These are phyloP conservation scores for Sanderia malayensis DNA, from an alignment of 30 jellyfish, hydroid and myxozoan species.

Conservation along the genomic window DNA sequence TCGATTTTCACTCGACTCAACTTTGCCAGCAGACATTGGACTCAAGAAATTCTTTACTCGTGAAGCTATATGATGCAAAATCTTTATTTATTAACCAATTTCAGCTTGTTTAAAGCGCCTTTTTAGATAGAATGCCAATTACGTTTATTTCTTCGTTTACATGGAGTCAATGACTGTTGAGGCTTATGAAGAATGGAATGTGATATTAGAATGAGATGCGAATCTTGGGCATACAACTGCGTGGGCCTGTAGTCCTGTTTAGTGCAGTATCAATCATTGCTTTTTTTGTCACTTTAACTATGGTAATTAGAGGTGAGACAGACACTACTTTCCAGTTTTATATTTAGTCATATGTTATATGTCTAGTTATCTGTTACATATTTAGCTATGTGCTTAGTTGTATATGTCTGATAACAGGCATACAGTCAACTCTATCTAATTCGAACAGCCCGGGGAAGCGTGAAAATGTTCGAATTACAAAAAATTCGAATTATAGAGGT, in stretches of 20 bases:
- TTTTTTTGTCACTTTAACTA: conserved; percentile 33
- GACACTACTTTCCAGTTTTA: too few species aligned
- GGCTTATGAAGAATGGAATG: conserved; percentile 16
- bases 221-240: conserved; percentile 19
- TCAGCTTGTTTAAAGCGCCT: too few species aligned
- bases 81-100: too few species aligned
- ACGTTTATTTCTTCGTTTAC: too few species aligned
- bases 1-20: too few species aligned
- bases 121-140: too few species aligned
- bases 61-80: too few species aligned
- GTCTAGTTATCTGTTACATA: neutral
- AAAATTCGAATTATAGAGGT: neutral
- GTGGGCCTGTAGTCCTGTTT: conserved; percentile 39
- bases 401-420: neutral
- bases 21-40: too few species aligned
- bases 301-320: conserved; percentile 47
- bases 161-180: neutral
- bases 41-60: too few species aligned
- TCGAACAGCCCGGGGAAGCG: too few species aligned
- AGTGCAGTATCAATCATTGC: conserved; percentile 14
- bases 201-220: conserved; percentile 41
- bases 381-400: neutral
- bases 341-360: neutral
- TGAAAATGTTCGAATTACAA: too few species aligned
- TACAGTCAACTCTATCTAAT: too few species aligned